These are phyloP conservation scores for Gryllus longicercus DNA, from an alignment of 2,888 invertebrate species.

Conservation along the genomic window DNA sequence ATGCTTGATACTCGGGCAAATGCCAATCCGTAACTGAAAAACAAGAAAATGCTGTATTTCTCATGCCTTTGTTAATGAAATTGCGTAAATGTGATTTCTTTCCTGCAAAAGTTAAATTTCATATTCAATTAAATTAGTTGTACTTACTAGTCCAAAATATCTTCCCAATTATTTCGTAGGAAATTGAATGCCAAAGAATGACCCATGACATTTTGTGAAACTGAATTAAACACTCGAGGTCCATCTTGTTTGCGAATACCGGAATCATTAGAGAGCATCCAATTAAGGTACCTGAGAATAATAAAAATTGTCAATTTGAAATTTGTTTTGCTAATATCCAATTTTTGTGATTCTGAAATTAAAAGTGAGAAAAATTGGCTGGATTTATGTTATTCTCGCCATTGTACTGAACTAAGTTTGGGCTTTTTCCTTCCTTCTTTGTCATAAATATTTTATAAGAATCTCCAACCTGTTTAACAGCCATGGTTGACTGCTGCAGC, in stretches of 20 bases:
- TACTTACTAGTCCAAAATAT: constrained; percentile 49
- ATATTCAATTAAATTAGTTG: constrained; percentile 23
- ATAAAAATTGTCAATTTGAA: background rate
- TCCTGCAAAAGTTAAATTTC: background rate
- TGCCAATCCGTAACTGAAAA: constrained; percentile 39
- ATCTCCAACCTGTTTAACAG: constrained; percentile 53
- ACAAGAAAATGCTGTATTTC: background rate
- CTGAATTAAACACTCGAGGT: constrained; percentile 54
- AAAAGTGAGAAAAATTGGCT: too few relatives aligned
- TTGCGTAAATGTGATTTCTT: background rate
- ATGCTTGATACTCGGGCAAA: constrained; percentile 38
- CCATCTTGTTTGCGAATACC: constrained; percentile 63
- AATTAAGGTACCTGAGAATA: constrained; percentile 51
- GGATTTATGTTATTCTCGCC: too few relatives aligned
- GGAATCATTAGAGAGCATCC: constrained; percentile 51
- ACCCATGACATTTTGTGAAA: constrained; percentile 58
- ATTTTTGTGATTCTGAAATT: too few relatives aligned
- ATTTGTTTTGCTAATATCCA: too few relatives aligned
- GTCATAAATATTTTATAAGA: background rate
- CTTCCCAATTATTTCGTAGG: constrained; percentile 52
- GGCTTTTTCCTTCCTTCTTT: background rate
- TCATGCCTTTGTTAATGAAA: background rate
- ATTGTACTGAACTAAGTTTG: too few relatives aligned
- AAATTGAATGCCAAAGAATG: constrained; percentile 60
- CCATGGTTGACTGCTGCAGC: constrained; percentile 53